Percentiles rank a stretch among this genome's conserved stretches.
These are phyloP conservation scores for Lepetodrilus schrolli DNA, from an alignment of 2,888 invertebrate genomes.

Conservation along the genomic window DNA sequence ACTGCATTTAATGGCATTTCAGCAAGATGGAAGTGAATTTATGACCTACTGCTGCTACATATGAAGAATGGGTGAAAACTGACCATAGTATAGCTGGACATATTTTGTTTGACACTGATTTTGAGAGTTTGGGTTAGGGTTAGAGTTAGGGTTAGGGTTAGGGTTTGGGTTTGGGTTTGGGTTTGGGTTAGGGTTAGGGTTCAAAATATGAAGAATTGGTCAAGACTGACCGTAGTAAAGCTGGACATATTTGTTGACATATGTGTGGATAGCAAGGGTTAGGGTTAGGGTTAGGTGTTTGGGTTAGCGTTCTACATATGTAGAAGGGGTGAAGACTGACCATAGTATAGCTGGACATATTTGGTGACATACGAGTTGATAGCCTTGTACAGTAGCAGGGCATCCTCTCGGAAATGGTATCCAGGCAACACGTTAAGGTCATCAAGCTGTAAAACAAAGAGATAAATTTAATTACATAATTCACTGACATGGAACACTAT, in stretches of 20 bases:
- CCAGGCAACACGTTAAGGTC: constrained; percentile 74
- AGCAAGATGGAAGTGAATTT: too few relatives aligned
- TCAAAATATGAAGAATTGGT: neutral
- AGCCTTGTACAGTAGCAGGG: constrained; percentile 73
- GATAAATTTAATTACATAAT: neutral
- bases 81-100: constrained; percentile 76
- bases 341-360: constrained; percentile 75
- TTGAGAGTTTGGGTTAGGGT: too few relatives aligned
- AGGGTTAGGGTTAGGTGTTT: constrained; percentile 73
- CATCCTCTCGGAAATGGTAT: constrained; percentile 77
- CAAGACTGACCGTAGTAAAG: neutral
- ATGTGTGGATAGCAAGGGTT: constrained; percentile 74
- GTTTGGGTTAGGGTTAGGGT: too few relatives aligned
- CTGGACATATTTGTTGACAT: constrained; percentile 75
- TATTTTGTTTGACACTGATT: too few relatives aligned
- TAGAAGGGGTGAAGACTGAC: constrained; percentile 71
- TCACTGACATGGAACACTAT: too few relatives aligned
- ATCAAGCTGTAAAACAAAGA: constrained; percentile 58
- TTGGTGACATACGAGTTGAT: constrained; percentile 75
- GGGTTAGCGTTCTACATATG: too few relatives aligned
- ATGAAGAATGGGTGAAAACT: too few relatives aligned
- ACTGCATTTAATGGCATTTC: too few relatives aligned
- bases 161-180: too few relatives aligned
- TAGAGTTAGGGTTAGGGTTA: too few relatives aligned
- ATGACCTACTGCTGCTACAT: too few relatives aligned